phyloP scores from a whole-genome alignment of 2,888 invertebrate species.

The Eulithis prunata region DNA sequence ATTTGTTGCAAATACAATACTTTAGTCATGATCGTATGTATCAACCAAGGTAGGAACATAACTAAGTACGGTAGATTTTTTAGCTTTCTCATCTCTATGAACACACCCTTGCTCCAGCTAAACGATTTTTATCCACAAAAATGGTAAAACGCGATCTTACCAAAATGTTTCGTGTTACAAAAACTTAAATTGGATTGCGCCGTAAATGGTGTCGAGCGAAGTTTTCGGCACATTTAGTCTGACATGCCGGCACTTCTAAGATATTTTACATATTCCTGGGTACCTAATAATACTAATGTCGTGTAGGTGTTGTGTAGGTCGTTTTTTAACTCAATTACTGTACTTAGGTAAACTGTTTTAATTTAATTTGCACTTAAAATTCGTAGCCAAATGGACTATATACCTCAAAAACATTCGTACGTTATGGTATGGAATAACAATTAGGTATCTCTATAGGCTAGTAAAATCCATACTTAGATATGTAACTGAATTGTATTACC shows the following conservation, averaged over 20 bases:
- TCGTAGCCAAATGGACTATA: not conserved
- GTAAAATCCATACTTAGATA: no score
- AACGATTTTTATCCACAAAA: not conserved
- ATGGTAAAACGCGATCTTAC: not conserved
- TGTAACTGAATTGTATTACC: not conserved
- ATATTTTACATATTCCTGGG: conserved; percentile 3
- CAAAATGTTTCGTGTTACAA: conserved; percentile 1
- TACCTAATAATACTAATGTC: not conserved
- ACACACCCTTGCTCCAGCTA: no score
- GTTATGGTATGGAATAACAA: no score
- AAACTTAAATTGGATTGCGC: not conserved
- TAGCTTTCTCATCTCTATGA: no score
- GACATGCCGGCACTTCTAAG: not conserved
- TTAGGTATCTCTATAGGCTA: no score
- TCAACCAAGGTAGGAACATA: no score
- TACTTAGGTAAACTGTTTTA: conserved; percentile 8
- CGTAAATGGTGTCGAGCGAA: not conserved
- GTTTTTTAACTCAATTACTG: not conserved
- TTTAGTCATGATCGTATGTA: no score
- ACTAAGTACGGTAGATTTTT: no score
- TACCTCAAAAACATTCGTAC: no score
- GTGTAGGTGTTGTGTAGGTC: no score
- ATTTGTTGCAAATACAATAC: no score
- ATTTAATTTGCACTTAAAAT: conserved; percentile 21
- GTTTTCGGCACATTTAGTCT: conserved; percentile 1